phyloP scores from a whole-genome alignment of 2,113 vertebrate species.

The Isurus oxyrinchus region DNA sequence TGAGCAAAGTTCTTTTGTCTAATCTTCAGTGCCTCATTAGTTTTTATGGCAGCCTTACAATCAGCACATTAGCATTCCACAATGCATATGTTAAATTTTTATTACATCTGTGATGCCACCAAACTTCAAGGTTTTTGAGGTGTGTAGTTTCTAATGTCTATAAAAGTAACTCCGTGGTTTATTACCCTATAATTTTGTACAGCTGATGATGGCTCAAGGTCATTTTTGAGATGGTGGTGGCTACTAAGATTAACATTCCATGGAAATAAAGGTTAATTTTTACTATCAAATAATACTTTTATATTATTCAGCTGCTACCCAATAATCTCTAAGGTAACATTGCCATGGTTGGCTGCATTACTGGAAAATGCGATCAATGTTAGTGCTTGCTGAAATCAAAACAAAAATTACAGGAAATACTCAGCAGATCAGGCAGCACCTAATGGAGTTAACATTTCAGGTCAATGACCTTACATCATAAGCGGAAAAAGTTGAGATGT shows the following conservation, averaged over 20 bases:
- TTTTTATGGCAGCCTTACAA: background rate
- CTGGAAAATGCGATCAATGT: background rate
- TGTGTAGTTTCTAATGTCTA: conserved; percentile 24
- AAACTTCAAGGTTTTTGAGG: conserved; percentile 32
- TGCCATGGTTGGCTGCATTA: background rate
- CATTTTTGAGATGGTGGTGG: background rate
- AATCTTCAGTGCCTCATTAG: background rate
- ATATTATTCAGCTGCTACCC: background rate
- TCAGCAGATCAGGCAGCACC: background rate
- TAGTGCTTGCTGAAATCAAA: background rate
- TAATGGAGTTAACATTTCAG: background rate
- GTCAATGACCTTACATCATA: background rate
- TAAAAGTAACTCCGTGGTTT: conserved; percentile 16
- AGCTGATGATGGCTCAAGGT: conserved; percentile 5
- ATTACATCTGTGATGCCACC: background rate
- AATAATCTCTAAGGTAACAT: background rate
- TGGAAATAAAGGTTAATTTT: background rate
- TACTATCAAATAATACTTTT: background rate
- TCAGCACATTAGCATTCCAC: background rate
- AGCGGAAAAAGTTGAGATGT: background rate
- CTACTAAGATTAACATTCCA: background rate
- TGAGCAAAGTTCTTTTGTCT: background rate
- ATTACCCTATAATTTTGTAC: conserved; percentile 20
- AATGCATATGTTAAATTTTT: background rate
- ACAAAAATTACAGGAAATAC: background rate